Evolutionary conservation across 2,113 vertebrate genomes (phyloP), one percentile per base, ranked within the genome.

Genomic region (Menidia beryllina): DNA sequence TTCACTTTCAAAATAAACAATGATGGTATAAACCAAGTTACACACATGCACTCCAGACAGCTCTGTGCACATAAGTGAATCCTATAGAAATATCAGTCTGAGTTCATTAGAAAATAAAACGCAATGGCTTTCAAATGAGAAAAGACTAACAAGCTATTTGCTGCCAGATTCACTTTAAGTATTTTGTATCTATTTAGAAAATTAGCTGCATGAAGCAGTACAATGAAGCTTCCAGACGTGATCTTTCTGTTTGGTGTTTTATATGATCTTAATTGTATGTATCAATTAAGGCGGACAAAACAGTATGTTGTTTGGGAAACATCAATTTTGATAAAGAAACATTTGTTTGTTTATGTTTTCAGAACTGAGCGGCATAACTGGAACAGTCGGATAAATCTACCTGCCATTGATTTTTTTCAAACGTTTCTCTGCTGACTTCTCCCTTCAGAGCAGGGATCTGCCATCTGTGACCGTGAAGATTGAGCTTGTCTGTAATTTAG

Each of bases 401-500:
- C 51, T 0, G 25, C 25, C n/a, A 25, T 39, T 63, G 48, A n/a
- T 19, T 55, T 67, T 48, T 17, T n/a, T 55, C 25, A 19, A 70
- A 63, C 61, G 62, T 71, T 74, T 72, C 20, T 26, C 24, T 73
- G 62, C 73, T 66, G 62, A 80, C 77, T 69, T 54, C 54, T 69
- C 27, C 20, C 34, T 62, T n/a, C 25, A 66, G 30, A 1, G 9
- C 43, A 23, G 5, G 36, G 52, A 12, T 30, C 53, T 60, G 69
- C 56, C 17, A 23, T 54, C 45, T 80, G 39, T 48, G 34, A 65
- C 77, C 86, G 72, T 77, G 69, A 79, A 81, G 66, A 60, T 72
- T 0, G 17, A 65, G 65, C 56, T 54, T 57, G 66, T 81, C 87
- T 88, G 70, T 85, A 85, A 85, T 89, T 88, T 82, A 26, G 74